Conservation (phyloP, 2,888 invertebrate genomes). For the Trissolcus japonicus region DNA sequence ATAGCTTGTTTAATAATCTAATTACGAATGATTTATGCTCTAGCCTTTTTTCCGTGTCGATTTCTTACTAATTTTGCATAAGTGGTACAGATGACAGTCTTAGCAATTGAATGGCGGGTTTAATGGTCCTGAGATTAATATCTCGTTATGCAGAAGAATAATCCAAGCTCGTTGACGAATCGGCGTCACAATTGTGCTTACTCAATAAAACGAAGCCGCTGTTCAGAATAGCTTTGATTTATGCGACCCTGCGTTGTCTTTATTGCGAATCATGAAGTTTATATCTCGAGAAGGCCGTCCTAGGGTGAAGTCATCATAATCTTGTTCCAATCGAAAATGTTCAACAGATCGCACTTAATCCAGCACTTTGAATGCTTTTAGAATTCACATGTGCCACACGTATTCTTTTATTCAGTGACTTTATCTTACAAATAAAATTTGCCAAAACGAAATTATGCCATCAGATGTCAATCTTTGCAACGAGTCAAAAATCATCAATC, state of each 20-base stretch:
- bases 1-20: constrained; percentile 33
- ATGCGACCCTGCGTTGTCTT: constrained; percentile 38
- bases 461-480: too few relatives aligned
- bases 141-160: constrained; percentile 29
- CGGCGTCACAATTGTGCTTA: constrained; percentile 10
- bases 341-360: constrained; percentile 42
- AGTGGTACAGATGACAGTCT: constrained; percentile 22
- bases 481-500: too few relatives aligned
- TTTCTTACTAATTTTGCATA: constrained; percentile 32
- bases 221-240: constrained; percentile 42
- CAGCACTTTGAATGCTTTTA: constrained; percentile 44
- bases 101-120: constrained; percentile 48
- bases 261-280: constrained; percentile 30
- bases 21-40: constrained; percentile 44
- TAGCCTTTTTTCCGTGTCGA: constrained; percentile 41
- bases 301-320: constrained; percentile 39
- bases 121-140: constrained; percentile 39
- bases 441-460: too few relatives aligned
- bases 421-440: too few relatives aligned
- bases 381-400: constrained; percentile 37
- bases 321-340: constrained; percentile 34
- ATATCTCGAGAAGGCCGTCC: constrained; percentile 27
- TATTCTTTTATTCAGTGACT: constrained; percentile 26
- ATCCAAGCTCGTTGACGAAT: constrained; percentile 30
- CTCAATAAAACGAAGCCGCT: constrained; percentile 34